phyloP scores from a whole-genome alignment of 2,797 vertebrate genomes.

The Erpetoichthys calabaricus region DNA sequence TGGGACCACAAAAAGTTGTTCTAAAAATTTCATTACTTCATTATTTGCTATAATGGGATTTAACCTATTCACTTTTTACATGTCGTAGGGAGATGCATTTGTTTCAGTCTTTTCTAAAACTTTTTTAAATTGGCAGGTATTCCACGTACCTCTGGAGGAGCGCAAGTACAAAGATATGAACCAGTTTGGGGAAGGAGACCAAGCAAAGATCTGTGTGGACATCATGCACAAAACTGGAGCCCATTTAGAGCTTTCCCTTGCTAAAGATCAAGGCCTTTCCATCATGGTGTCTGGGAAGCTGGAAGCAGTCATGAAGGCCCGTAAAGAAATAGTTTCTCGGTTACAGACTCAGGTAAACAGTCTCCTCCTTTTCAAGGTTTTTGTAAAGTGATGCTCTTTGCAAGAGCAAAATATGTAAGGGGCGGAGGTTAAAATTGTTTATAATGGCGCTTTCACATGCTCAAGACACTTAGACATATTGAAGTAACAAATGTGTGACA shows the following conservation, averaged over 20 bases:
- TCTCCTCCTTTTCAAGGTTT: too few relatives aligned
- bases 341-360: conserved; percentile 87
- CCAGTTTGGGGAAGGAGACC: conserved; percentile 97
- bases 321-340: conserved; percentile 95
- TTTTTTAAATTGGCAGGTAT: conserved; percentile 58
- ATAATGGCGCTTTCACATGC: too few relatives aligned
- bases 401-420: too few relatives aligned
- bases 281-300: conserved; percentile 98
- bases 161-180: conserved; percentile 98
- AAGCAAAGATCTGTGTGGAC: conserved; percentile 97
- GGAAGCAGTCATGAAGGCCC: conserved; percentile 96
- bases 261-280: conserved; percentile 97
- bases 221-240: conserved; percentile 98
- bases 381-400: too few relatives aligned
- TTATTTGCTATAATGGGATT: too few relatives aligned
- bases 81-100: not conserved
- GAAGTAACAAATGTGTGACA: too few relatives aligned
- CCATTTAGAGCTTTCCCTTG: conserved; percentile 93
- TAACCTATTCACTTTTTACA: not conserved
- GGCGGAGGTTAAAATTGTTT: too few relatives aligned
- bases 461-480: too few relatives aligned
- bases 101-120: not conserved
- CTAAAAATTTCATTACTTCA: too few relatives aligned
- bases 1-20: too few relatives aligned
- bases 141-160: conserved; percentile 95